Evolutionary conservation across 2,113 vertebrate species (phyloP), one percentile per base, ranked within the genome.

Genomic region (Micronisus gabar): DNA sequence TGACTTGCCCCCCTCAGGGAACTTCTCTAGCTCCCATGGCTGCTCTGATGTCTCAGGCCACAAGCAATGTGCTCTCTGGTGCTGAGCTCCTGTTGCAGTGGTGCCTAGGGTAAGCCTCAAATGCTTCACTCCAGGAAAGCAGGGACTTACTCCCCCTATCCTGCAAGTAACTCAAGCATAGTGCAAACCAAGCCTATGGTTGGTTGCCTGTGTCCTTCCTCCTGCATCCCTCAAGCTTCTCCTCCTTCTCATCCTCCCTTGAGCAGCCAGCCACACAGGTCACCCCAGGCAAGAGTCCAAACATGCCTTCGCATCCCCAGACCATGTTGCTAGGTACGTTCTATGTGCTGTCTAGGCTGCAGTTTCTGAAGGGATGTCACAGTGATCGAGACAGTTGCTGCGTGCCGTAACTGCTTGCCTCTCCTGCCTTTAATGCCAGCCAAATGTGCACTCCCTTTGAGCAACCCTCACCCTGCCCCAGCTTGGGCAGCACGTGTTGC

Each of bases 161-260:
- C 17, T 0, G 0, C 0, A 10, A 50, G 27, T 59, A 34, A 47
- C 22, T 50, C 0, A 0, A 34, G 6, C 61, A 12, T 1, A 22
- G 21, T 76, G 65, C 17, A 74, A 21, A 20, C 41, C 27, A 58
- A 59, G 15, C 32, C 59, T 18, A 0, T 1, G 6, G 29, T 3
- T 61, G 65, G 16, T 53, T 86, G 14, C 32, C 32, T 32, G 7
- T 52, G 47, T 20, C 47, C 32, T 86, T 68, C 50, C 45, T 73
- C 36, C 52, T 9, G 29, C 34, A 47, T 8, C n/a, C 81, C 20
- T 67, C n/a, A 41, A 34, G 15, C 34, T 82, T 78, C 58, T 70
- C 32, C 23, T 72, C 32, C 29, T 41, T 22, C 48, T 55, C 34
- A 27, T 36, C 34, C 15, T 30, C 25, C 38, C 17, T 47, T 52